These are phyloP conservation scores for Drosophila sucinea DNA, from an alignment of 1,140 invertebrate genomes.

Conservation along the genomic window DNA sequence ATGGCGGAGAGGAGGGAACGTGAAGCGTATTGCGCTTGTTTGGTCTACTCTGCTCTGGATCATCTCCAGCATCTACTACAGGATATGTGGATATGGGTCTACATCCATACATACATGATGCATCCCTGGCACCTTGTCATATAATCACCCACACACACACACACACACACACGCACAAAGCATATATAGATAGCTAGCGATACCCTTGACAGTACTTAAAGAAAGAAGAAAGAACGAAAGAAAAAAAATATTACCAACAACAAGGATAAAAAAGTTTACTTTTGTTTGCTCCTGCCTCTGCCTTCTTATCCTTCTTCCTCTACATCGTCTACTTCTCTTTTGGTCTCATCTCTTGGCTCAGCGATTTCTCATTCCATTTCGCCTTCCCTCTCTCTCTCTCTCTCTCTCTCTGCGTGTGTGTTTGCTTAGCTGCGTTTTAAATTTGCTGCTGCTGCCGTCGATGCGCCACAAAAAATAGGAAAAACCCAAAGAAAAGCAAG, in stretches of 20 bases:
- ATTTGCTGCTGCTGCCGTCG: conserved; percentile 43
- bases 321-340: conserved; percentile 13
- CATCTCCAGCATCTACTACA: conserved; percentile 31
- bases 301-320: conserved; percentile 12
- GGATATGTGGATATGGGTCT: not conserved
- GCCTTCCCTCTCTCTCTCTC: too few species aligned
- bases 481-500: conserved; percentile 9
- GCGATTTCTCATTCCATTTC: conserved; percentile 5
- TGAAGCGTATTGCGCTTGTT: conserved; percentile 52
- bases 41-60: conserved; percentile 39
- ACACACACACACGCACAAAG: conserved; percentile 24
- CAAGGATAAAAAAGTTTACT: conserved; percentile 62
- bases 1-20: not conserved
- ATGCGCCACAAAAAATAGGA: conserved; percentile 32
- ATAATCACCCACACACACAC: conserved; percentile 53
- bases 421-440: conserved; percentile 55
- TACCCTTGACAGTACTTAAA: conserved; percentile 81
- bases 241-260: not conserved
- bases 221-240: conserved; percentile 1
- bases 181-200: conserved; percentile 61
- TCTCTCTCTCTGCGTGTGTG: conserved; percentile 13
- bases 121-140: conserved; percentile 61
- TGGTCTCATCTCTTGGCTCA: conserved; percentile 31
- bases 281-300: conserved; percentile 55
- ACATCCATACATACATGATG: conserved; percentile 26